Evolutionary conservation across 2,797 vertebrate species (phyloP).

Genomic region (Bradypodion pumilum): DNA sequence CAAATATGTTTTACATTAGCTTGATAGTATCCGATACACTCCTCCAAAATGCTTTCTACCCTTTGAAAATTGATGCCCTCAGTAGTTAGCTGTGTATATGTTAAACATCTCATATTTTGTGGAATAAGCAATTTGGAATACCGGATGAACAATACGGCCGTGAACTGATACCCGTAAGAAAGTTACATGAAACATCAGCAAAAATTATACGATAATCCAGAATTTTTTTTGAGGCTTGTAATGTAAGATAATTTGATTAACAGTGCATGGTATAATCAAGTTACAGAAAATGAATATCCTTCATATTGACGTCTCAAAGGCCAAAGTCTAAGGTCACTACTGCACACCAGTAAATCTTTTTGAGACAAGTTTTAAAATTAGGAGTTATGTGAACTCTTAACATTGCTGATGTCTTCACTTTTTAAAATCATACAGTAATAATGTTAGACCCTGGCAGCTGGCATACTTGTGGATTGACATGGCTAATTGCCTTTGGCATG

Average conservation of each 20-base stretch:
- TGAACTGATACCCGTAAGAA: conserved; percentile 65
- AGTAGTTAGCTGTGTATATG: conserved; percentile 61
- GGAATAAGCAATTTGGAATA: conserved; percentile 59
- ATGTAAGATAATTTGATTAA: conserved; percentile 66
- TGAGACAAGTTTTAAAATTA: conserved; percentile 64
- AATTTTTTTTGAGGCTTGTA: conserved; percentile 57
- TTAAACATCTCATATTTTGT: conserved; percentile 65
- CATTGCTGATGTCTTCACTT: conserved; percentile 68
- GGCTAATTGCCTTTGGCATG: conserved; percentile 76
- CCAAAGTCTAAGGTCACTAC: conserved; percentile 61
- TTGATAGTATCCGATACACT: conserved; percentile 53
- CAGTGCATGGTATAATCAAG: conserved; percentile 58
- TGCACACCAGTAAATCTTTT: conserved; percentile 55
- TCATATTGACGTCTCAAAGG: conserved; percentile 55
- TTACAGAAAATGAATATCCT: conserved; percentile 59
- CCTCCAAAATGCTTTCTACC: conserved; percentile 58
- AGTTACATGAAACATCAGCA: conserved; percentile 52
- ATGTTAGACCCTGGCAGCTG: conserved; percentile 70
- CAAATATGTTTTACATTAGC: conserved; percentile 60
- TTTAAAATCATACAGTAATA: conserved; percentile 68
- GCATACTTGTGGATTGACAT: conserved; percentile 70
- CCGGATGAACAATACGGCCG: conserved; percentile 52
- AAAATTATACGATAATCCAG: conserved; percentile 36
- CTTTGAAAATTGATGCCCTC: conserved; percentile 61
- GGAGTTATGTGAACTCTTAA: conserved; percentile 64